Base-by-base conservation (phyloP, 1,140 invertebrate species). In the Arion vulgaris region DNA sequence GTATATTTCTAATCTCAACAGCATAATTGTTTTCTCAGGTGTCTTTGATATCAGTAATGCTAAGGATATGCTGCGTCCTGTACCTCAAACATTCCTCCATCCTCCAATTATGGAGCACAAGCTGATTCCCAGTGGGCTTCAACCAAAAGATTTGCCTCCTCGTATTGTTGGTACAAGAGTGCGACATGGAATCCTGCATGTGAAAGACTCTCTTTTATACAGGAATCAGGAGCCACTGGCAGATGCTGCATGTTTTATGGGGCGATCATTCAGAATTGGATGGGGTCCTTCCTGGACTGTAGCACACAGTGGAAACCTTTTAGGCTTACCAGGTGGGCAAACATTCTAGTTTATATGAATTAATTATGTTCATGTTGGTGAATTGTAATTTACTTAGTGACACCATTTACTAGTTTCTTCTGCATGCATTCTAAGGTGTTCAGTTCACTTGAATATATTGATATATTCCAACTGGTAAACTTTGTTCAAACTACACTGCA, bases 201-300 rank as follows among this genome's bases (percentile, higher is more conserved):
- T 88, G 7, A 85, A 75, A 13, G 81, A 92, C 17, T 92, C 92
- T 11, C 74, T 89, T 23, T 74, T 91, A 74, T 88, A 88, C 81
- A 81, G 87, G 17, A 90, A 90, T 53, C 90, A 92, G 77, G 91
- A 93, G 0, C 93, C 94, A 84, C 90, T 95, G 9, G 94, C 94
- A 5, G 96, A 97, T 90, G 89, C 95, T 82, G 94, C 91, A 75
- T 91, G 89, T 32, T 93, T 93, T 82, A 95, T 94, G 93, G 95
- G 95, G 0, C 93, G 95, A 4, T 94, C 94, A 78, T 95, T 95
- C 82, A 94, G 95, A 86, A 94, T 95, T 0, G 95, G 95, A 0
- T 97, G 96, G 95, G 95, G 95, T 0, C 94, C 94, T 0, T 93
- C 86, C n/a, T 94, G 95, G 83, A 94, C 93, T 0, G 87, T 97